Evolutionary conservation across 1,140 invertebrate genomes (phyloP), one percentile per base, ranked within the genome.

Genomic region (Lanistes nyassanus): DNA sequence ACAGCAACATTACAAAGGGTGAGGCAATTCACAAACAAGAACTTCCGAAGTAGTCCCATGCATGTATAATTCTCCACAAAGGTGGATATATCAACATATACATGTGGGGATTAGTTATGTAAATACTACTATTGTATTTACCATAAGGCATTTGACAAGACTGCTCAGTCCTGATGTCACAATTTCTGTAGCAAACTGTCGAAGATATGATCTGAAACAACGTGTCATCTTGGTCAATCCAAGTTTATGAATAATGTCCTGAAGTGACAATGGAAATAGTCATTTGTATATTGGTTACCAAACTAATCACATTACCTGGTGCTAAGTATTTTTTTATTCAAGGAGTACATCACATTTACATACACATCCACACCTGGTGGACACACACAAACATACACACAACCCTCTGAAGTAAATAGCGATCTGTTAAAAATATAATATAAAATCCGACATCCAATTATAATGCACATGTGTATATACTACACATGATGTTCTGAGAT

Each of bases 141-240:
- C 84, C 80, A 81, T 81, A 5, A 85, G 74, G 60, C 81, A 75
- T 65, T 79, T 71, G 29, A 82, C 81, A 13, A 83, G 64, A 56
- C 73, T 80, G 16, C 75, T 75, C 71, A 85, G 80, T 0, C 82
- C 81, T 31, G 79, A 78, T n/a, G 70, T 64, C 23, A 85, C 75
- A 64, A 85, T 83, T 29, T 78, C 76, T 34, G 75, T 72, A 6
- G 82, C 82, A 76, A 85, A 85, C 39, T 80, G 74, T 34, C 76
- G 74, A 16, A 85, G 74, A 42, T 78, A 78, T 26, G 77, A 72
- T 31, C 83, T 85, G 76, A 65, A 81, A 83, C 34, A 68, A 34
- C 64, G 71, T 19, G 53, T 60, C 42, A 67, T 13, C 47, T 37
- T 36, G 29, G 26, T 16, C 53, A 13, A 60, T 68, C 23, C 53